Evolutionary conservation across 1,140 invertebrate genomes (phyloP).

Genomic region (Drosophila gunungcola): DNA sequence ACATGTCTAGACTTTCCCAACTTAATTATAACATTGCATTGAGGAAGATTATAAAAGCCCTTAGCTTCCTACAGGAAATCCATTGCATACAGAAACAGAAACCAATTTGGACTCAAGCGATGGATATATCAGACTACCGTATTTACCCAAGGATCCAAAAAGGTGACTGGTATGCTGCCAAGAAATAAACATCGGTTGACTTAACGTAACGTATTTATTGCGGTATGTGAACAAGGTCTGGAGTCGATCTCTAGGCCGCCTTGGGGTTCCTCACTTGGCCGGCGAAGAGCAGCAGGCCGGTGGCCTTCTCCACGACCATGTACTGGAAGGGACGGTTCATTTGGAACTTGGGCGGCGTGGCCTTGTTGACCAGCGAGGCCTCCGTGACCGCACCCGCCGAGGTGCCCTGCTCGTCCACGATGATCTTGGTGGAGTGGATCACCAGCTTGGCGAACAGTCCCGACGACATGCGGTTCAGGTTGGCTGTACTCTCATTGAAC

Average conservation of each 20-base stretch:
- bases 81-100: no score
- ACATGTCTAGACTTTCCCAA: no score
- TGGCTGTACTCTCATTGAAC: slow-evolving; percentile 87
- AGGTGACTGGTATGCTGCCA: neutral
- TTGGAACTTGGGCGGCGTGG: slow-evolving; percentile 86
- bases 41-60: no score
- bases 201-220: slow-evolving; percentile 35
- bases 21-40: no score
- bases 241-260: slow-evolving; percentile 13
- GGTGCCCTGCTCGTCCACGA: slow-evolving; percentile 93
- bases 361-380: slow-evolving; percentile 86
- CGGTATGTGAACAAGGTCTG: slow-evolving; percentile 35
- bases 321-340: slow-evolving; percentile 88
- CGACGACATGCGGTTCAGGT: slow-evolving; percentile 88
- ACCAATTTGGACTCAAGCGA: no score
- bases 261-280: slow-evolving; percentile 85
- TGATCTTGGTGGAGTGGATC: slow-evolving; percentile 92
- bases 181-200: neutral
- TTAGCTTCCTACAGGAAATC: no score
- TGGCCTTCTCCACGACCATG: slow-evolving; percentile 87
- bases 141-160: neutral
- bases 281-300: slow-evolving; percentile 87
- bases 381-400: slow-evolving; percentile 88
- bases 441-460: slow-evolving; percentile 87
- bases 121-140: no score